Evolutionary conservation across 2,113 vertebrate species (phyloP).

Genomic region (Falcunculus frontatus): DNA sequence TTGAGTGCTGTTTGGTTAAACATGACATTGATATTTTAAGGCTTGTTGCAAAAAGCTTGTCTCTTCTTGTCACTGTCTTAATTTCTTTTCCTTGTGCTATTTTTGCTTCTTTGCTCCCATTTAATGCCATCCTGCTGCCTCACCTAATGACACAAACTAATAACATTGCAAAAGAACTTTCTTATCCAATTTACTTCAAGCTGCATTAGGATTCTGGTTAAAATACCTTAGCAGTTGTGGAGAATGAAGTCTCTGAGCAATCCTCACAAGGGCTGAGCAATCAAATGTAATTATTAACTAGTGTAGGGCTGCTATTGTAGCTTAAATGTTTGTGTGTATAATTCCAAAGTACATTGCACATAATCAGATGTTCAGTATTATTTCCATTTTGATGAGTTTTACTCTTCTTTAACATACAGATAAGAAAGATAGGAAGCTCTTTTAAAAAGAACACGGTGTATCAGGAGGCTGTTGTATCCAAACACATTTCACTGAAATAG

Average conservation of each 20-base stretch:
- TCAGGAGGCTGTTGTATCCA: not conserved
- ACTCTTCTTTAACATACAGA: not conserved
- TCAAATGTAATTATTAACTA: not conserved
- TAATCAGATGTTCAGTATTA: not conserved
- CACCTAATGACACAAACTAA: not conserved
- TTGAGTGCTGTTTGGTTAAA: not conserved
- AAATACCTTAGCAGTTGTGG: not conserved
- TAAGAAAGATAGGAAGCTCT: not conserved
- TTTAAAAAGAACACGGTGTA: not conserved
- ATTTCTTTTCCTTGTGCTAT: not conserved
- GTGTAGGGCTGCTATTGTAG: not conserved
- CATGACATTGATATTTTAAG: not conserved
- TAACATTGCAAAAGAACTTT: not conserved
- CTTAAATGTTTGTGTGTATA: not conserved
- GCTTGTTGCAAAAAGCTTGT: not conserved
- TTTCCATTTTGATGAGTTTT: not conserved
- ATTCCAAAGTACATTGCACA: not conserved
- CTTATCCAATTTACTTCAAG: not conserved
- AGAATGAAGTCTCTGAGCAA: not conserved
- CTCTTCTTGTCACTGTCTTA: not conserved
- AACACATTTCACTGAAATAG: not conserved
- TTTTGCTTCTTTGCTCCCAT: conserved; percentile 1
- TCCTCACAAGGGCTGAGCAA: not conserved
- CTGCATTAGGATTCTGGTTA: not conserved
- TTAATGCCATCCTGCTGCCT: not conserved